Evolutionary conservation across 1,140 invertebrate species (phyloP), one percentile per base, ranked within the genome.

Genomic region (Conus betulinus): DNA sequence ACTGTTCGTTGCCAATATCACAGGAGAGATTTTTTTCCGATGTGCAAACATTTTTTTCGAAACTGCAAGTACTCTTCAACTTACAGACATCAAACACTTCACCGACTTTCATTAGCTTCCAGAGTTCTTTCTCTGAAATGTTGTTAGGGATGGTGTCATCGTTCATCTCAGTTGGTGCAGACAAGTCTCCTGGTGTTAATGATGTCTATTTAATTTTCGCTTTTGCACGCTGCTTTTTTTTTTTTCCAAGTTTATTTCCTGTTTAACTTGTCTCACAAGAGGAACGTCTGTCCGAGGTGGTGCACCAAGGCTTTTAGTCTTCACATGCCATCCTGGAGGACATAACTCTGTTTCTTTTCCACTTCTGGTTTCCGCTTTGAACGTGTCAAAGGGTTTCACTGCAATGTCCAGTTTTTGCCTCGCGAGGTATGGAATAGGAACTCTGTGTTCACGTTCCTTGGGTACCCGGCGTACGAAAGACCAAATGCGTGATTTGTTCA

Each of bases 51-150:
- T 27, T 27, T 85, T n/a, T 85, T 53, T 85, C 84, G 60, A 85
- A 85, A 76, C 84, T 85, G 52, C 76, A 85, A n/a, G 84, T 67
- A 74, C 84, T 85, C 76, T 85, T 85, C 6, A 85, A 67, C 20
- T 85, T 85, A 15, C 13, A n/a, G 13, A 63, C 15, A n/a, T 85
- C 51, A 23, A 85, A 85, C 10, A 74, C 27, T 76, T 85, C 39
- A 6, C 52, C 23, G 7, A 85, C 39, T n/a, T 74, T 52, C 84
- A 85, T 85, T 23, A 74, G 3, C 27, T 76, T 15, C 39, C 39
- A 85, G 8, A 85, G 39, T 17, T 51, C 51, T 17, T n/a, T 15
- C 5, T 85, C 84, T 17, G 8, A 53, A 15, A 85, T 51, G 5
- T 52, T 53, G 51, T 74, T 55, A 17, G 71, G 63, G 10, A 83